Evolutionary conservation across 2,888 invertebrate genomes (phyloP), one percentile per base, ranked within the genome.

Genomic region (Rhyacophila evoluta): DNA sequence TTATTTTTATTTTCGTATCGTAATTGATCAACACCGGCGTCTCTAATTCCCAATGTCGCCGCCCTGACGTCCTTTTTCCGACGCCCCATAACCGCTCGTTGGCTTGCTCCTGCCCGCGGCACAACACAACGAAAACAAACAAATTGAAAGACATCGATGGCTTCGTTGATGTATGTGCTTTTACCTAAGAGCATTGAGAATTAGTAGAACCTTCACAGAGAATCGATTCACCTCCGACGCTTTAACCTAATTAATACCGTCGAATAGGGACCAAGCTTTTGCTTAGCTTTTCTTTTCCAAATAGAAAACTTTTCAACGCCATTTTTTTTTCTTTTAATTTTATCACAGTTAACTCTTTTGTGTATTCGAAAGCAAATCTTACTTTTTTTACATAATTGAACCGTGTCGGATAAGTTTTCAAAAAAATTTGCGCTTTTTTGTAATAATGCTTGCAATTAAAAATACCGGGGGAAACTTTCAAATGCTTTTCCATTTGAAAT

Each of bases 91-190:
- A 25, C 55, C 8, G 25, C 19, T 55, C 8, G 1, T 55, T 19
- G 19, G 8, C 55, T 5, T 19, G 25, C 19, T 33, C 33, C 70
- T 33, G 37, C 27, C 25, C 37, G 19, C 37, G 77, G 75, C 73
- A 81, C 78, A 81, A 78, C 78, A 81, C 78, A 81, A 81, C 72
- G 75, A 74, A 81, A 81, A 77, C 78, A 81, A 81, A 81, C 81
- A 81, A 79, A 81, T 81, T 75, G 81, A 73, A 55, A 28, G 39
- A 68, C 73, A 72, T 67, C 37, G 29, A 37, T 78, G 73, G 73
- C 67, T 69, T 37, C 15, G 77, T 68, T 78, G 80, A 80, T 75
- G 80, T 75, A 78, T 80, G 78, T 72, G 80, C 78, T 75, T 78
- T 72, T 68, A 33, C 77, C 68, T 73, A 69, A 67, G 71, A 79